A percentile compares a stretch with the other conserved stretches of the same genome.
These are phyloP conservation scores for Gymnobelideus leadbeateri DNA, from an alignment of 2,113 vertebrate genomes.

Conservation along the genomic window DNA sequence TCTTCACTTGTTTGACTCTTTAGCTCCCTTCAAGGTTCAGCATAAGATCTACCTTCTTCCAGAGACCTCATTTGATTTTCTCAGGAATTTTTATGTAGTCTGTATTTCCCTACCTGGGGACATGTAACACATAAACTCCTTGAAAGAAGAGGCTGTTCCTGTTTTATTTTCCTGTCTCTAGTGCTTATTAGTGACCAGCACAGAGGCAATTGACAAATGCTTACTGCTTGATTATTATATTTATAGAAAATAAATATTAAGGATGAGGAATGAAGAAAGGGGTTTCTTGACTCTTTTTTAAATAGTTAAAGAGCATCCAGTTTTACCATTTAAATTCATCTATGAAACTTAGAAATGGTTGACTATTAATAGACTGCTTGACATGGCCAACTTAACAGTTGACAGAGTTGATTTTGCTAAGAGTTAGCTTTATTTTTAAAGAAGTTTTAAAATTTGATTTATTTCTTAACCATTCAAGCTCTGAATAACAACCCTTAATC, in stretches of 20 bases:
- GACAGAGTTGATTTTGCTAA: neutral
- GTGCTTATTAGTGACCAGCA: neutral
- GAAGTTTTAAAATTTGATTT: conserved; percentile 38
- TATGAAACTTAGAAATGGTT: neutral
- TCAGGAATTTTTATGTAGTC: neutral
- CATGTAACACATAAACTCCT: neutral
- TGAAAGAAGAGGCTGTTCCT: neutral
- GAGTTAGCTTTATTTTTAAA: conserved; percentile 10
- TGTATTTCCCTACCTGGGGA: neutral
- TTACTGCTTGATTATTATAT: conserved; percentile 30
- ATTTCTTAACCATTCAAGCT: conserved; percentile 19
- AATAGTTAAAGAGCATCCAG: conserved; percentile 26
- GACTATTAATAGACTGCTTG: neutral
- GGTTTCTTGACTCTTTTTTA: conserved; percentile 38
- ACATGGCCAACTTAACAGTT: neutral
- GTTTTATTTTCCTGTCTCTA: conserved; percentile 35
- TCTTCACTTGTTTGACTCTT: neutral
- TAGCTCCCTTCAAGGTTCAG: neutral
- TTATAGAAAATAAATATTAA: neutral
- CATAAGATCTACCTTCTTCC: neutral
- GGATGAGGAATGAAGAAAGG: neutral
- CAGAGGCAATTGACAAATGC: neutral
- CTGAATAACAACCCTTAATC: conserved; percentile 11
- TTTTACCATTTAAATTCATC: conserved; percentile 39
- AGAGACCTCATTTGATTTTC: neutral